Conservation (phyloP, 2,113 vertebrate genomes). For the Sinocyclocheilus grahami region DNA sequence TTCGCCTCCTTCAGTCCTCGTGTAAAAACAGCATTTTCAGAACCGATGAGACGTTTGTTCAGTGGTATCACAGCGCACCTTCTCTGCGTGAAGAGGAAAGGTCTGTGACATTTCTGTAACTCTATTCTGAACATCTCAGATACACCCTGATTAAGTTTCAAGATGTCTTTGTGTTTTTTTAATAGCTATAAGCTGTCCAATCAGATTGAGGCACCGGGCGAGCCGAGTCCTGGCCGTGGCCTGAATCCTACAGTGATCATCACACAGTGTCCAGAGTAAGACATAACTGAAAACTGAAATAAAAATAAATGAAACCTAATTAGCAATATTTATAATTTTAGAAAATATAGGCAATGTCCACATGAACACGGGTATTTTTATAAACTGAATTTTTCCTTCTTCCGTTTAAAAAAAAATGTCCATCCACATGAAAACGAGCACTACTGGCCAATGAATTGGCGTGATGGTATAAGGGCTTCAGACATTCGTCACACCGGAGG, state of each 20-base stretch:
- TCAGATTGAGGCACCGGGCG: conserved; percentile 79
- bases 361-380: too few species aligned
- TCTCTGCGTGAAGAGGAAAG: conserved; percentile 81
- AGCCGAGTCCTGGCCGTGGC: conserved; percentile 66
- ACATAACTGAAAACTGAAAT: too few species aligned
- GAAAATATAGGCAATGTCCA: too few species aligned
- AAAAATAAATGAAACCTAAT: too few species aligned
- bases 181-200: conserved; percentile 85
- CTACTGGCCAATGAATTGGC: too few species aligned
- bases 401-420: too few species aligned
- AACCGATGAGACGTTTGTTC: conserved; percentile 73
- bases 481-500: too few species aligned
- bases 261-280: conserved; percentile 87
- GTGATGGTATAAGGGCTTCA: too few species aligned
- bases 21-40: conserved; percentile 83
- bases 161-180: background rate
- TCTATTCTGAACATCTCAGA: background rate
- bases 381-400: too few species aligned
- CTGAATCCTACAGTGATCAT: conserved; percentile 81
- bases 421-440: too few species aligned
- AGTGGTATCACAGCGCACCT: conserved; percentile 81
- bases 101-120: conserved; percentile 60
- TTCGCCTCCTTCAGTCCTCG: conserved; percentile 84
- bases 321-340: too few species aligned
- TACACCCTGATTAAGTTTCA: background rate